Conservation (phyloP, 2,888 invertebrate genomes). For the Platypus cylindrus region DNA sequence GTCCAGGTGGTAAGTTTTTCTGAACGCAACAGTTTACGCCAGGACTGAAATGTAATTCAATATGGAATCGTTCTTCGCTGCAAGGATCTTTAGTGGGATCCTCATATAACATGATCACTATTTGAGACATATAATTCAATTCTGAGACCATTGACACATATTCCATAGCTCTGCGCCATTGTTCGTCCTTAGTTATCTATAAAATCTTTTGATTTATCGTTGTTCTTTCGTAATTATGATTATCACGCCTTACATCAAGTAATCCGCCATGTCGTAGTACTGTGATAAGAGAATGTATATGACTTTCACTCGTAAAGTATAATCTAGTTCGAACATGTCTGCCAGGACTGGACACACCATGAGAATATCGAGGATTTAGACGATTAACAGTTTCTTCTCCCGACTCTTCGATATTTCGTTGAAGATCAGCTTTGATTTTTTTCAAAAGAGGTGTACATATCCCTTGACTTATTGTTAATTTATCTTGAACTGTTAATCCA, state of each 20-base stretch:
- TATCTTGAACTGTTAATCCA: conserved; percentile 89
- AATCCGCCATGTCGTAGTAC: conserved; percentile 88
- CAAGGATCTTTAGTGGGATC: conserved; percentile 91
- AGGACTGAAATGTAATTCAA: conserved; percentile 97
- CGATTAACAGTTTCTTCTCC: conserved; percentile 91
- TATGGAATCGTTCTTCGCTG: conserved; percentile 90
- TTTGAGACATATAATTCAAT: conserved; percentile 98
- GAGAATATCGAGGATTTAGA: conserved; percentile 93
- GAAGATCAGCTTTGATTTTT: conserved; percentile 89
- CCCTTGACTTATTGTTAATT: conserved; percentile 91
- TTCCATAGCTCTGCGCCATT: conserved; percentile 98
- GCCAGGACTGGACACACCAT: conserved; percentile 95
- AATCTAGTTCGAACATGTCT: conserved; percentile 96
- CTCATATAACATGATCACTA: conserved; percentile 97
- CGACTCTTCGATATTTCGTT: conserved; percentile 82
- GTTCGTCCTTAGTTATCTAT: conserved; percentile 62
- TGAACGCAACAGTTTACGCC: conserved; percentile 95
- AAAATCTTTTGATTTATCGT: conserved; percentile 2
- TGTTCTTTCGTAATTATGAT: too few species aligned
- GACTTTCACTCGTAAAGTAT: conserved; percentile 98
- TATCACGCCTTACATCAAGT: conserved; percentile 54
- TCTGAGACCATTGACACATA: conserved; percentile 96
- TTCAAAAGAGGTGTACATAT: conserved; percentile 93
- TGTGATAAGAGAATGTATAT: conserved; percentile 94
- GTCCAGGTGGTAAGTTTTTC: conserved; percentile 85